Evolutionary conservation across 2,888 invertebrate genomes (phyloP).

Genomic region (Tenodera sinensis): DNA sequence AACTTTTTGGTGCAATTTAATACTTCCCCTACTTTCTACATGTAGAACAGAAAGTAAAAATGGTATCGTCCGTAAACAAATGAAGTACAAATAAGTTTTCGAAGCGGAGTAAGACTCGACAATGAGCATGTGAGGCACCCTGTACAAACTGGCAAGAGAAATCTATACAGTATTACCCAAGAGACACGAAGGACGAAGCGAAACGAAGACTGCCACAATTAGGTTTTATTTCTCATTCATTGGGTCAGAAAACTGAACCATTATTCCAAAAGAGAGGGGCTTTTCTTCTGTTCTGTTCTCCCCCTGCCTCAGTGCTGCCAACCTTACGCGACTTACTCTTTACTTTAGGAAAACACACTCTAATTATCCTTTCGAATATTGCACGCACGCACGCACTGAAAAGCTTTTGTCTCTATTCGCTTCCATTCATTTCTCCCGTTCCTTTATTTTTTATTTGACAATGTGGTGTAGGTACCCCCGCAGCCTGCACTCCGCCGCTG

Average conservation of each 20-base stretch:
- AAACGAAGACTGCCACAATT: slow-evolving; percentile 7
- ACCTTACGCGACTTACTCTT: background rate
- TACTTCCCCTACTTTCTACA: too few relatives aligned
- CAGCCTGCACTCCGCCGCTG: background rate
- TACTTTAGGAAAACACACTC: background rate
- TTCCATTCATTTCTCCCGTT: background rate
- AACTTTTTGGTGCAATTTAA: too few relatives aligned
- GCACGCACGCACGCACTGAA: background rate
- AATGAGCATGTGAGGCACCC: background rate
- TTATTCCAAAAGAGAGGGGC: background rate
- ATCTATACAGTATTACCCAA: background rate
- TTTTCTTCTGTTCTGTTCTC: background rate
- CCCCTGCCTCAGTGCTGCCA: background rate
- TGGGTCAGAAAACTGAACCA: slow-evolving; percentile 25
- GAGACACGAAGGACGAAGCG: background rate
- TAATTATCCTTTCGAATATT: background rate
- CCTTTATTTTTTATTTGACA: background rate
- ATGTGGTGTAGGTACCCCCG: background rate
- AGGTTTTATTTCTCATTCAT: slow-evolving; percentile 27
- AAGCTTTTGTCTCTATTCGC: background rate
- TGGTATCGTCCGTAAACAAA: too few relatives aligned
- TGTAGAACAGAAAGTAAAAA: too few relatives aligned
- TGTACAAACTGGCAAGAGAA: background rate
- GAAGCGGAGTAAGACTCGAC: too few relatives aligned
- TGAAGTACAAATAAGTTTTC: too few relatives aligned